Evolutionary conservation across 1,140 invertebrate genomes (phyloP).

Genomic region (Lineus longissimus): DNA sequence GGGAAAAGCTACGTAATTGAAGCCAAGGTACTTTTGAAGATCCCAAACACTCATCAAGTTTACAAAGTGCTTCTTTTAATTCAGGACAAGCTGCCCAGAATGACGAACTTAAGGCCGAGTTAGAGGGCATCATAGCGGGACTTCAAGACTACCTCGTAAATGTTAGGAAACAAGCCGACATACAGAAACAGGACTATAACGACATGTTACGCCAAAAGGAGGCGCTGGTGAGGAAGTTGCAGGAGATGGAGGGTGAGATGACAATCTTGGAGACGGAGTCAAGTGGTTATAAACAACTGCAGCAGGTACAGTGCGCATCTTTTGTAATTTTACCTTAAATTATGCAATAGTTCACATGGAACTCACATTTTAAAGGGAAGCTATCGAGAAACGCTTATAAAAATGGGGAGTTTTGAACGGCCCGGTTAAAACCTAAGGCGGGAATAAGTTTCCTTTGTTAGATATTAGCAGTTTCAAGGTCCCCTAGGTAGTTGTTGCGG

Average conservation of each 20-base stretch:
- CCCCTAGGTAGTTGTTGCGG: too few species aligned
- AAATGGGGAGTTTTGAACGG: too few species aligned
- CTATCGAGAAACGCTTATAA: too few species aligned
- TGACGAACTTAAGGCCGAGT: constrained; percentile 37
- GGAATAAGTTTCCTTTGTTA: too few species aligned
- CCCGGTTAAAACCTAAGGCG: too few species aligned
- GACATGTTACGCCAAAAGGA: constrained; percentile 35
- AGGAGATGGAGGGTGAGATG: constrained; percentile 39
- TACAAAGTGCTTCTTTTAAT: constrained; percentile 1
- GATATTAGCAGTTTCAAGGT: too few species aligned
- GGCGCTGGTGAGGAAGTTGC: constrained; percentile 29
- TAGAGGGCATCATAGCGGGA: constrained; percentile 43
- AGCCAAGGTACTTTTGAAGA: too few species aligned
- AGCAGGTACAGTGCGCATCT: constrained; percentile 3
- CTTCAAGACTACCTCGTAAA: constrained; percentile 41
- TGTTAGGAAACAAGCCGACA: constrained; percentile 37
- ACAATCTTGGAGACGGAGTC: constrained; percentile 23
- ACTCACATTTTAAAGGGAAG: too few species aligned
- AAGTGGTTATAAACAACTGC: constrained; percentile 14
- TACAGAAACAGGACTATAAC: constrained; percentile 37
- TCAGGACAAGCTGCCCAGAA: constrained; percentile 41
- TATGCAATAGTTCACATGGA: neutral
- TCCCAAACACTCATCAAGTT: too few species aligned
- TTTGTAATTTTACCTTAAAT: neutral
- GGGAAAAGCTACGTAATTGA: too few species aligned